phyloP scores from a whole-genome alignment of 1,140 invertebrate genomes.

The Plodia interpunctella region DNA sequence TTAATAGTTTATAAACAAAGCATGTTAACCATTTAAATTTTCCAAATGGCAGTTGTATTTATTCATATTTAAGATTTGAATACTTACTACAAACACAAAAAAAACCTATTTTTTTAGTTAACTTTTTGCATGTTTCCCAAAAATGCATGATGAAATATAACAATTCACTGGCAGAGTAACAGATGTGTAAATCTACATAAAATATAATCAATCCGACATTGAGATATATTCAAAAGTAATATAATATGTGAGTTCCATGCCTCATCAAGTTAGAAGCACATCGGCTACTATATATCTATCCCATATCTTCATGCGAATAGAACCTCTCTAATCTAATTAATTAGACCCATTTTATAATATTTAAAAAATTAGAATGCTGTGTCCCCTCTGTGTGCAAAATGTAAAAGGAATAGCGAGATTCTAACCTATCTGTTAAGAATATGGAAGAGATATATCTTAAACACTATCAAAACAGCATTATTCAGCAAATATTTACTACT shows the following conservation, averaged over 20 bases:
- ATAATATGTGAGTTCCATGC: constrained; percentile 49
- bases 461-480: no score
- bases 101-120: no score
- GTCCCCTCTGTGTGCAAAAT: not conserved
- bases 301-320: constrained; percentile 42
- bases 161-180: constrained; percentile 23
- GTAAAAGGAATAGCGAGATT: constrained; percentile 36
- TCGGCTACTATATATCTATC: constrained; percentile 44
- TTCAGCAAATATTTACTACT: not conserved
- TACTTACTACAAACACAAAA: no score
- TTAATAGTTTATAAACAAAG: no score
- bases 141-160: constrained; percentile 14
- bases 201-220: constrained; percentile 26
- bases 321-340: constrained; percentile 37
- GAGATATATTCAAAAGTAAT: constrained; percentile 31
- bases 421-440: constrained; percentile 24
- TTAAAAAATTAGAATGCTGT: not conserved
- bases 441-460: not conserved
- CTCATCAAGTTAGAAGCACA: constrained; percentile 63
- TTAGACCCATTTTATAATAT: not conserved
- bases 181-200: constrained; percentile 68
- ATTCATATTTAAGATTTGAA: no score
- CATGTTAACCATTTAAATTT: no score
- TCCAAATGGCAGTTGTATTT: no score
- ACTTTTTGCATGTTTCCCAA: constrained; percentile 22